These are phyloP conservation scores for Merluccius polli DNA, from an alignment of 2,797 vertebrate species.

Conservation along the genomic window DNA sequence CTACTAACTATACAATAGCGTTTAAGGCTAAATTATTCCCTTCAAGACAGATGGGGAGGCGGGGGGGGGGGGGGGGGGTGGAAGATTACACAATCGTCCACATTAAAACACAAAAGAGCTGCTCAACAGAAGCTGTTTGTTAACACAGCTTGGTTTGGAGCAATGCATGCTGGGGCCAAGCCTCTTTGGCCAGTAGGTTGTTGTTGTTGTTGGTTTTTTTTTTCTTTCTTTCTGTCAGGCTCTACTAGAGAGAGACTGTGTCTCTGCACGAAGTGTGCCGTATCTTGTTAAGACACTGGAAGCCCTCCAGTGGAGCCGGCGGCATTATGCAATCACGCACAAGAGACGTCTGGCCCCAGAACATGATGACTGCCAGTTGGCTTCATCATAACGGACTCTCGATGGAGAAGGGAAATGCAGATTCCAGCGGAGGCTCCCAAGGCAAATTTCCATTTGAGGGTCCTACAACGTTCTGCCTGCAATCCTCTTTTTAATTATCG, in stretches of 20 bases:
- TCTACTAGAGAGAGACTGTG: slow-evolving; percentile 8
- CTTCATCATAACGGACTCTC: slow-evolving; percentile 31
- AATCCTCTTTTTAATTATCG: slow-evolving; percentile 19
- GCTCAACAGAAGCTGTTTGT: neutral
- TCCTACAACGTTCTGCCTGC: slow-evolving; percentile 15
- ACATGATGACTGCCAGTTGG: slow-evolving; percentile 36
- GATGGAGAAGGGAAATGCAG: slow-evolving; percentile 27
- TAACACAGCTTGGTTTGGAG: neutral
- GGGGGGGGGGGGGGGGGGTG: neutral
- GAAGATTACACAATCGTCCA: neutral
- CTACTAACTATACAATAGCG: no score
- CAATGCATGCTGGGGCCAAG: neutral
- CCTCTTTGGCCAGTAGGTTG: neutral
- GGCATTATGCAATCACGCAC: slow-evolving; percentile 45
- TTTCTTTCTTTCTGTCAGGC: neutral
- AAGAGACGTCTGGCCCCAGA: slow-evolving; percentile 41
- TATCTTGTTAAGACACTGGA: slow-evolving; percentile 42
- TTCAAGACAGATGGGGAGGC: neutral
- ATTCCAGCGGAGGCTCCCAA: slow-evolving; percentile 36
- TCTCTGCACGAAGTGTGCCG: slow-evolving; percentile 36
- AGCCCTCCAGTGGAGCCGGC: slow-evolving; percentile 33
- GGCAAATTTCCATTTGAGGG: slow-evolving; percentile 30
- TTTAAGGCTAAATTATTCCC: neutral
- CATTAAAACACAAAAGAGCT: neutral
- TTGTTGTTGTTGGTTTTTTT: neutral